Evolutionary conservation across 2,113 vertebrate genomes (phyloP), one percentile per base, ranked within the genome.

Genomic region (Ageneiosus marmoratus): DNA sequence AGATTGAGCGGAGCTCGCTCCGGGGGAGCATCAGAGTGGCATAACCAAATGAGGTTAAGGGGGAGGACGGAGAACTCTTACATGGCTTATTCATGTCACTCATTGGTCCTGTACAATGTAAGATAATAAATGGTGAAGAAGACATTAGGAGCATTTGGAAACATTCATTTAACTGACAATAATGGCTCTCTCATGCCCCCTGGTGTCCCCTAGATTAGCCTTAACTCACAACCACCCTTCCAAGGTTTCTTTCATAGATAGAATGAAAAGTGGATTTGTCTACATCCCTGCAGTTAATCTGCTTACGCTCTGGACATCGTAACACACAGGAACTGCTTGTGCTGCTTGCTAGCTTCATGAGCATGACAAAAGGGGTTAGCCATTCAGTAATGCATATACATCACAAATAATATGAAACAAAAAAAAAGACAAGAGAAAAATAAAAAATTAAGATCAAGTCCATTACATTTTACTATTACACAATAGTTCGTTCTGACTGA

Each of bases 241-340:
- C 48, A n/a, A 50, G 22, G 16, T 13, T 62, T 46, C 41, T 24
- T 29, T 7, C 18, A 37, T 18, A 16, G 37, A 89, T 48, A 53
- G 67, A 89, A 70, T 80, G 85, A 87, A 91, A 91, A 92, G 88
- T 89, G 89, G 90, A 91, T 93, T 92, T 90, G 86, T 2, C 86
- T 82, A 91, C 92, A 92, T 86, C 77, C 85, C 4, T 83, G 84
- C 91, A 92, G 88, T 89, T 90, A 89, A 93, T 90, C 89, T 89
- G 88, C 87, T 93, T 91, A 90, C 29, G 27, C 79, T 89, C 86
- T 80, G 86, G 85, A 79, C 62, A 91, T 88, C 69, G 62, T 84
- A 75, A 85, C 83, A 41, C 50, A 46, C n/a, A 58, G 18, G 5
- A 55, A 2, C 3, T 41, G 24, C 32, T 20, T 32, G 67, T 48